phyloP scores from a whole-genome alignment of 2,888 invertebrate genomes.

The Platypus cylindrus region DNA sequence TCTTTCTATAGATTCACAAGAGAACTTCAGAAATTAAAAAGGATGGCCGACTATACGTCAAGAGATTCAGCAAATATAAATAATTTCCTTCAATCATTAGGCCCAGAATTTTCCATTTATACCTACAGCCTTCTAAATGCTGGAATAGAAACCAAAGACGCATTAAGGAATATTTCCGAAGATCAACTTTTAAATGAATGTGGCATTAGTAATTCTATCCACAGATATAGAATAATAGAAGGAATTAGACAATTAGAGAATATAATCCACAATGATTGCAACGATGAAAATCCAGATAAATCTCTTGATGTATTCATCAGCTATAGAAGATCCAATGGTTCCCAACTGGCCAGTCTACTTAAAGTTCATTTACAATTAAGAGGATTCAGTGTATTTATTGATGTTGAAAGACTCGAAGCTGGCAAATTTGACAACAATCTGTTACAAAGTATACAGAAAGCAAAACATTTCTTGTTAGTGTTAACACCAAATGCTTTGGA shows the following conservation, averaged over 20 bases:
- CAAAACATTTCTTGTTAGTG: slow-evolving; percentile 92
- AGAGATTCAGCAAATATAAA: slow-evolving; percentile 85
- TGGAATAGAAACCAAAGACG: slow-evolving; percentile 78
- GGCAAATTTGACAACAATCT: slow-evolving; percentile 98
- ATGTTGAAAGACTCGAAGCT: slow-evolving; percentile 93
- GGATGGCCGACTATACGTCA: slow-evolving; percentile 93
- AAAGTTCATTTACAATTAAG: slow-evolving; percentile 94
- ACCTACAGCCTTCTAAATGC: slow-evolving; percentile 94
- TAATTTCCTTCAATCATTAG: slow-evolving; percentile 69
- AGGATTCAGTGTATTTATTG: slow-evolving; percentile 95
- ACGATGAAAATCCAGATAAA: slow-evolving; percentile 73
- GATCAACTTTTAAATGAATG: slow-evolving; percentile 88
- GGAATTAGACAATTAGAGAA: slow-evolving; percentile 65
- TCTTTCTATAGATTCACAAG: slow-evolving; percentile 62
- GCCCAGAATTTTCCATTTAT: slow-evolving; percentile 86
- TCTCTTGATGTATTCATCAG: slow-evolving; percentile 96
- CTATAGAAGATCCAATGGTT: slow-evolving; percentile 93
- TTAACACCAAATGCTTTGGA: slow-evolving; percentile 91
- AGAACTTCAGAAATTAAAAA: slow-evolving; percentile 84
- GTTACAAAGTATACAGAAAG: slow-evolving; percentile 90
- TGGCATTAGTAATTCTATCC: slow-evolving; percentile 87
- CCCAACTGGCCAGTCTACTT: slow-evolving; percentile 85
- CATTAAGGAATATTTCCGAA: slow-evolving; percentile 74
- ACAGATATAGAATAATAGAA: slow-evolving; percentile 79
- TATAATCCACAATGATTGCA: slow-evolving; percentile 43